Evolutionary conservation across 2,888 invertebrate genomes (phyloP), one percentile per base, ranked within the genome.

Genomic region (Disparrhopalites patrizii): DNA sequence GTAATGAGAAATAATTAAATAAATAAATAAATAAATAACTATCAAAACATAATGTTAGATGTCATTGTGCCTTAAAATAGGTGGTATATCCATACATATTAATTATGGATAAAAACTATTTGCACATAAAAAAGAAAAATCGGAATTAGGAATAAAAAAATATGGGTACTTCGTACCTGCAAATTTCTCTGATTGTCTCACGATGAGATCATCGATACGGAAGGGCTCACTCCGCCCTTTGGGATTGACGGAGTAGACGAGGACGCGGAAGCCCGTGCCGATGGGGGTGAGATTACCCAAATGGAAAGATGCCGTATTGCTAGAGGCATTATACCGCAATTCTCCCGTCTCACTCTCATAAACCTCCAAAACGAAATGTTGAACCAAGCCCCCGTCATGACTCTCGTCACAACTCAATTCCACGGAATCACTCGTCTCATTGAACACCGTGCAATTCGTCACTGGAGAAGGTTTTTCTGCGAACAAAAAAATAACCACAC

Each of bases 381-480:
- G 92, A 67, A 91, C 90, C 76, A 93, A 84, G 71, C 93, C 93
- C 66, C 93, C 93, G 81, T 93, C 92, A 81, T 91, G 92, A 75
- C 90, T 90, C 43, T 90, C 83, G 76, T 87, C 84, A 80, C 93
- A 93, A 77, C 86, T 86, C 75, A 92, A 88, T 76, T 90, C 88
- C 76, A 90, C 89, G 68, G 89, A 88, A 76, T 87, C 89, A 76
- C 87, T 86, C 18, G 92, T 92, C 79, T 90, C 89, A 81, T 93
- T 93, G 79, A 87, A 87, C 75, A 91, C 82, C 58, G 89, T 85
- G 81, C 93, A 93, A 82, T 93, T 93, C 68, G 87, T 86, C 61
- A 92, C 91, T 65, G 89, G 85, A 79, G 89, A 90, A 50, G 93
- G 93, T 79, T 90, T 87, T 68, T 90, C 92, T 91, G 81, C 56